Evolutionary conservation across 2,113 vertebrate genomes (phyloP), one percentile per base, ranked within the genome.

Genomic region (Poeciliopsis retropinna): DNA sequence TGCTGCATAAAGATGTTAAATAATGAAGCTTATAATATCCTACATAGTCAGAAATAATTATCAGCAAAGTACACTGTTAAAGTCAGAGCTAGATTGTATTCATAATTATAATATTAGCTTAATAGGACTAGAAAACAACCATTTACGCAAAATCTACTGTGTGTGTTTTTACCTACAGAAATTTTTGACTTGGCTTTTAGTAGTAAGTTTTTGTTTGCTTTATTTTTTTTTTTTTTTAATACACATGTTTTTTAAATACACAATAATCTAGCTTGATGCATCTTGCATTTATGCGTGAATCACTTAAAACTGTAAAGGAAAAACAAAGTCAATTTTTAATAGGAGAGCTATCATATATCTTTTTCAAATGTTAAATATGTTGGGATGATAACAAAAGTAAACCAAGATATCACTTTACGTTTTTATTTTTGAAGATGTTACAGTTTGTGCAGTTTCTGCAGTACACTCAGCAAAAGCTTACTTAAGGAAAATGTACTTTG

Each of bases 341-440:
- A 57, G 25, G 51, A n/a, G 1, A 57, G n/a, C 60, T 31, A 22
- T 61, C 32, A 61, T 11, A 29, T 32, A 3, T 57, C 17, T 25
- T 30, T 19, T 22, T n/a, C n/a, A 44, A 12, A 47, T 10, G 5
- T n/a, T 47, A 8, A 4, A 29, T 25, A 60, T 68, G n/a, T 32
- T 47, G 10, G 25, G 3, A 34, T 64, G 12, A 30, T 1, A 27
- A 34, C 39, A 9, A 22, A 75, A 76, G 57, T n/a, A 69, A 79
- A 3, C 3, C 54, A 44, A 63, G 37, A 34, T 51, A 67, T 2
- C 0, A 72, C 11, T 83, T 86, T 73, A 51, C 61, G 81, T 11
- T 80, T 47, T 92, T 92, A 83, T 85, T 91, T 87, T 81, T 34
- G 82, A 47, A 64, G 74, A 85, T 29, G 83, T 67, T 57, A 70